Evolutionary conservation across 2,797 vertebrate genomes (phyloP), one percentile per base, ranked within the genome.

Genomic region (Poecilia velifera): DNA sequence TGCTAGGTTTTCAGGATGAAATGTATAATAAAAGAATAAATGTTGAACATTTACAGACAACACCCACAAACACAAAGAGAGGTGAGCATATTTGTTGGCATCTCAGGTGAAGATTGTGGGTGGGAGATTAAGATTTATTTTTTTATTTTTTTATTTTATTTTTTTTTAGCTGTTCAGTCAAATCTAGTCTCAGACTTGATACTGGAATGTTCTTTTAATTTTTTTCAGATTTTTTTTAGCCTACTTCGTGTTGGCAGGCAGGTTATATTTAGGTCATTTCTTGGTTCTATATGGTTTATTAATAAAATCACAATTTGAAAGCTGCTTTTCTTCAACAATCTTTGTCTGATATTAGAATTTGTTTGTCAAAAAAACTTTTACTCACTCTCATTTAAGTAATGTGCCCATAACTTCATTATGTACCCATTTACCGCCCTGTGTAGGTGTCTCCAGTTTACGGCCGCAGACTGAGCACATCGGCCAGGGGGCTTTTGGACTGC

Each of bases 401-500:
- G 25, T 68, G 8, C 68, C 4, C 1, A 46, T 14, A 31, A 34
- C 39, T 72, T 0, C 57, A 62, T 41, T 20, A 43, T 36, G 14
- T 76, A 22, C 74, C 57, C 4, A 25, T 74, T 55, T 76, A 13
- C 41, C 64, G 6, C 81, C 53, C 22, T 80, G 34, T 82, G 18
- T 57, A 95, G 95, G 94, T 98, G 71, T 97, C 97, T 0, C 91
- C 93, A 6, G 90, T 95, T 0, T 95, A 93, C 77, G 96, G 96
- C 12, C 96, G 93, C 25, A 95, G 96, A 82, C 94, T 98, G 72
- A 96, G 97, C 86, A 90, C 91, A 75, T 97, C 97, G 0, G 97
- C 97, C 59, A 92, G 90, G 51, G 87, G 95, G 3, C 82, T 98
- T 77, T 82, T 97, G 82, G 94, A 96, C 87, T 98, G 97, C 87